Base-by-base conservation (phyloP, 1,140 invertebrate genomes). In the Bombus breviceps region DNA sequence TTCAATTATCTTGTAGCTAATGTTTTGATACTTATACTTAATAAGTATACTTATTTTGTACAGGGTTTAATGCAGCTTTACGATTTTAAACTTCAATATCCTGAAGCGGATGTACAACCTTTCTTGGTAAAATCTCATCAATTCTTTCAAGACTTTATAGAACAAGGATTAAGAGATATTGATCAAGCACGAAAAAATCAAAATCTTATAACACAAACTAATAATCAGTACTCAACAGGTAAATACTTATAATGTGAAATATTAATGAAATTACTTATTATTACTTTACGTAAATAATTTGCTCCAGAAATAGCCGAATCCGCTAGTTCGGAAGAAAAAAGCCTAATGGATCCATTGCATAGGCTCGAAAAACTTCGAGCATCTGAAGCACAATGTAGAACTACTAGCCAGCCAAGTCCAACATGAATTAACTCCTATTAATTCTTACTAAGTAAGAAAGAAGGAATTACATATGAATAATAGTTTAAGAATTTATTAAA, bases 91-190 rank as follows among this genome's bases (percentile, higher is more conserved):
- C 96, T 97, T 92, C 97, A 98, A 93, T 97, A 99, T 95, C 98
- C 98, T 0, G 98, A 99, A 88, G 98, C 98, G 34, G 98, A 99
- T 93, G 92, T 95, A 1, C 97, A 98, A 93, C 98, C 98, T 53
- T 99, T 98, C 93, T 96, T 99, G 91, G 97, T 97, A 88, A 98
- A 98, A 90, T 97, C 98, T 1, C 98, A 98, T 72, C 97, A 98
- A 92, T 98, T 98, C 94, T 99, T 99, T 95, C 98, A 98, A 94
- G 97, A 98, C 90, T 99, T 98, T 92, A 98, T 99, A 90, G 97
- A 98, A 92, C 96, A 98, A 83, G 98, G 98, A 9, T 95, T 99
- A 62, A 97, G 97, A 78, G 97, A 97, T 83, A 98, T 99, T 64
- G 98, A 97, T 86, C 96, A 96, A 85, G 95, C 96, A 83, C 93